These are phyloP conservation scores for Epizoanthus scotinus DNA, from an alignment of 92 coral and sea anemone species.

Conservation along the genomic window DNA sequence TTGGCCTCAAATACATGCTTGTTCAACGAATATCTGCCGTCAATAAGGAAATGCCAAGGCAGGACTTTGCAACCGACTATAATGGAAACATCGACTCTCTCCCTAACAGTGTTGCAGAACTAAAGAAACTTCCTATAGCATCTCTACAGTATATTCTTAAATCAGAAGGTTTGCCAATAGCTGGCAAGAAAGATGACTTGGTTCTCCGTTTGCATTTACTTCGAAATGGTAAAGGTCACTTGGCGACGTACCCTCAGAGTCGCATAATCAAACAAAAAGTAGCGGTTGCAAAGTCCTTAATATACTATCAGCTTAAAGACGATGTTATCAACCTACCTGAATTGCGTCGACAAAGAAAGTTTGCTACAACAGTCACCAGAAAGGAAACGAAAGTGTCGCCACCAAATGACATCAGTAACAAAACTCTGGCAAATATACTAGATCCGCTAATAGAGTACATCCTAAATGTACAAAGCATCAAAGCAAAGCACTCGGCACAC, in stretches of 20 bases:
- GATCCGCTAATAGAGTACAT: background rate
- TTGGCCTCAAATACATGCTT: slow-evolving; percentile 47
- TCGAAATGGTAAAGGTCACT: slow-evolving; percentile 4
- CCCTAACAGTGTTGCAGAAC: slow-evolving; percentile 39
- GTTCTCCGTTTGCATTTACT: slow-evolving; percentile 18
- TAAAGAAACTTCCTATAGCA: slow-evolving; percentile 54
- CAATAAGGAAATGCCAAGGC: slow-evolving; percentile 26
- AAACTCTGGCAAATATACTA: background rate
- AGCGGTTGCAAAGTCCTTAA: background rate
- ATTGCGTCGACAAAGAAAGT: slow-evolving; percentile 14
- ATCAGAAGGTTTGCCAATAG: slow-evolving; percentile 28
- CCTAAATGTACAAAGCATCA: background rate
- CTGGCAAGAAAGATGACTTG: slow-evolving; percentile 57
- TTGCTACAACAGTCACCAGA: background rate
- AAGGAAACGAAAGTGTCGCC: background rate
- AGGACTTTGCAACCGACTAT: slow-evolving; percentile 36
- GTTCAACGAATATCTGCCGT: slow-evolving; percentile 41
- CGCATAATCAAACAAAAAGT: slow-evolving; percentile 6
- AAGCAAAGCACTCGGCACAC: background rate
- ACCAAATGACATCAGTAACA: background rate
- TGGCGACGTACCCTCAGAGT: slow-evolving; percentile 4
- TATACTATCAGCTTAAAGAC: background rate
- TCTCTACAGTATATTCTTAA: slow-evolving; percentile 53
- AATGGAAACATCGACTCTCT: slow-evolving; percentile 30
- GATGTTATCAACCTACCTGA: slow-evolving; percentile 12